Percentiles rank a stretch among this genome's conserved stretches.
These are phyloP conservation scores for Rhinatrema bivittatum DNA, from an alignment of 2,797 vertebrate genomes.

Conservation along the genomic window DNA sequence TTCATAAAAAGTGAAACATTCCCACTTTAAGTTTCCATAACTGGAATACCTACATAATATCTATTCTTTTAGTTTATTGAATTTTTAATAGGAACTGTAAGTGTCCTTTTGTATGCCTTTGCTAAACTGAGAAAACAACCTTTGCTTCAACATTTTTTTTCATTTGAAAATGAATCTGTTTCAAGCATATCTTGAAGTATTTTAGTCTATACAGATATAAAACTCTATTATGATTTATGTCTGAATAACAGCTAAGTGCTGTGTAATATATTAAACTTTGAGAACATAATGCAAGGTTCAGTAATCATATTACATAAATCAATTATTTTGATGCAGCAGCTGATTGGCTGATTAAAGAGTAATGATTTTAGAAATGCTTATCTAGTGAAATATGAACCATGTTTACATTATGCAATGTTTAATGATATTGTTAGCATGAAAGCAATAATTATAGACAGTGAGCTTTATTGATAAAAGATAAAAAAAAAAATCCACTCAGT, in stretches of 20 bases:
- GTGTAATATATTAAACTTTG: background rate
- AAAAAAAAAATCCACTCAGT: too few species aligned
- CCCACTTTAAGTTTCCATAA: background rate
- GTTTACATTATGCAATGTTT: slow-evolving; percentile 12
- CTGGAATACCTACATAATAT: accelerated
- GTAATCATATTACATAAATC: slow-evolving; percentile 4
- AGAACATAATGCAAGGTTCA: background rate
- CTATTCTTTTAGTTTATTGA: too few species aligned
- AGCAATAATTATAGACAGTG: slow-evolving; percentile 9
- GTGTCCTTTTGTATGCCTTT: background rate
- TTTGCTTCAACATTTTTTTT: background rate
- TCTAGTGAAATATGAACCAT: slow-evolving; percentile 13
- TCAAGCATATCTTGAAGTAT: background rate
- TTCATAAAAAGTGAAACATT: background rate
- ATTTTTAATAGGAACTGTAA: background rate
- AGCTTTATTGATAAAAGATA: too few species aligned
- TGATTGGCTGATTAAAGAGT: slow-evolving; percentile 5
- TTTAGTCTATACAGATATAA: background rate
- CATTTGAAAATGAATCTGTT: accelerated
- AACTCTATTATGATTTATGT: background rate
- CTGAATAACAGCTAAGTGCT: background rate
- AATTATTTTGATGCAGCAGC: slow-evolving; percentile 7
- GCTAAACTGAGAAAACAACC: background rate
- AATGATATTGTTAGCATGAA: slow-evolving; percentile 10
- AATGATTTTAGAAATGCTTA: slow-evolving; percentile 16